These are phyloP conservation scores for Leptinotarsa haldemani DNA, from an alignment of 2,888 invertebrate species.

Conservation along the genomic window DNA sequence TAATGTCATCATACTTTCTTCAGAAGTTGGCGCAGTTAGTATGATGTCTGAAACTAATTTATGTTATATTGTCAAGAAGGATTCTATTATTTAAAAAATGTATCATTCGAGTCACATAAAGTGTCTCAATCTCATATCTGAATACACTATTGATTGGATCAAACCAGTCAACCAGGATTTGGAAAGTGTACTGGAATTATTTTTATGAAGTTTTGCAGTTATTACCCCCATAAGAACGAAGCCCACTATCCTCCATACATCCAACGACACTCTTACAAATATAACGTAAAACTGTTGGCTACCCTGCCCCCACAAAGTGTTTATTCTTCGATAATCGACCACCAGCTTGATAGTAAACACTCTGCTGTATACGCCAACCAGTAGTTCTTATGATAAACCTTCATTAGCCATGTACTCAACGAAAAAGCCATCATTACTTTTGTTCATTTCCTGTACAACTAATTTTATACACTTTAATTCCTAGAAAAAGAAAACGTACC, in stretches of 20 bases:
- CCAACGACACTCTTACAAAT: background rate
- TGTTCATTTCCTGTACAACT: background rate
- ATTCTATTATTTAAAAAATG: no score
- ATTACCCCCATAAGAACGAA: no score
- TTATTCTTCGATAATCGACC: background rate
- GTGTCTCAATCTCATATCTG: no score
- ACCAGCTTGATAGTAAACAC: background rate
- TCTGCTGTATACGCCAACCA: background rate
- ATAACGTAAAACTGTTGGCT: background rate
- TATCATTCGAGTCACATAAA: no score
- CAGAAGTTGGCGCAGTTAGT: no score
- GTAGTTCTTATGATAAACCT: slow-evolving; percentile 3
- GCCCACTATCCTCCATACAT: background rate
- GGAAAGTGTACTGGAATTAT: no score
- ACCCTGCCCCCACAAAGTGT: background rate
- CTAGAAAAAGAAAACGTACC: background rate
- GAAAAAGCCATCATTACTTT: background rate
- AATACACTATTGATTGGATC: no score
- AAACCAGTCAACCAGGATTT: no score
- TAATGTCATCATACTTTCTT: no score
- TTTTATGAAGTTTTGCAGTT: no score
- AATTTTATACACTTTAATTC: slow-evolving; percentile 6
- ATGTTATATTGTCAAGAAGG: no score
- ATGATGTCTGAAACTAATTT: no score
- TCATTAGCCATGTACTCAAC: background rate